Conservation (phyloP, 2,888 invertebrate genomes). For the Hypomecis punctinalis region DNA sequence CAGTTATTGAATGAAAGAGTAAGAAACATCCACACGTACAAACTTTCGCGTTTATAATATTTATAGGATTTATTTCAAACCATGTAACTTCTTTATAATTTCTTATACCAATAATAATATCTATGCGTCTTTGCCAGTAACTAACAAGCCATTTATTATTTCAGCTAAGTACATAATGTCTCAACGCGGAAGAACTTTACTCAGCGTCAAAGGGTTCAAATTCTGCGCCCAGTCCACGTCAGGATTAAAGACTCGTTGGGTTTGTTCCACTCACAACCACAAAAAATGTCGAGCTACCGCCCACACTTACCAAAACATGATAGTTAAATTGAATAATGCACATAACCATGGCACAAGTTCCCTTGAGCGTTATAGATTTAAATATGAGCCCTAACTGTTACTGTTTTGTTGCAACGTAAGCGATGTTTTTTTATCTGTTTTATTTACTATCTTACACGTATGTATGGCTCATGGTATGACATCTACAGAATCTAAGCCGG, state of each 20-base stretch:
- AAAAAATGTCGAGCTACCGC: conserved; percentile 49
- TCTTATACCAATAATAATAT: too few species aligned
- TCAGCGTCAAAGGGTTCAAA: conserved; percentile 48
- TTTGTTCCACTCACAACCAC: conserved; percentile 53
- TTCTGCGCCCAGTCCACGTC: conserved; percentile 45
- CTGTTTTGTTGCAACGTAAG: too few species aligned
- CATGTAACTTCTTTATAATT: too few species aligned
- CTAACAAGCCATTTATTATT: conserved; percentile 17
- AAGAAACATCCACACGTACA: too few species aligned
- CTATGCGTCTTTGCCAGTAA: too few species aligned
- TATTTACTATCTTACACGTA: too few species aligned
- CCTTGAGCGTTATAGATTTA: neutral
- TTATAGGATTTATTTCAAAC: too few species aligned
- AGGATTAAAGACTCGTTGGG: conserved; percentile 48
- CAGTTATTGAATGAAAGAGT: too few species aligned
- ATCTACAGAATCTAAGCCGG: too few species aligned
- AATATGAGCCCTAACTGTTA: neutral
- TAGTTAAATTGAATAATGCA: conserved; percentile 45
- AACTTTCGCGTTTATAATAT: too few species aligned
- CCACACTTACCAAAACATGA: conserved; percentile 30
- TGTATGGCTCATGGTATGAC: too few species aligned
- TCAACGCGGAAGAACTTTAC: conserved; percentile 47
- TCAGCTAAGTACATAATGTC: conserved; percentile 47
- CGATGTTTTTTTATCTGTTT: too few species aligned
- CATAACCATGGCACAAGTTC: conserved; percentile 37